Evolutionary conservation across 2,888 invertebrate species (phyloP).

Genomic region (Hyles lineata): DNA sequence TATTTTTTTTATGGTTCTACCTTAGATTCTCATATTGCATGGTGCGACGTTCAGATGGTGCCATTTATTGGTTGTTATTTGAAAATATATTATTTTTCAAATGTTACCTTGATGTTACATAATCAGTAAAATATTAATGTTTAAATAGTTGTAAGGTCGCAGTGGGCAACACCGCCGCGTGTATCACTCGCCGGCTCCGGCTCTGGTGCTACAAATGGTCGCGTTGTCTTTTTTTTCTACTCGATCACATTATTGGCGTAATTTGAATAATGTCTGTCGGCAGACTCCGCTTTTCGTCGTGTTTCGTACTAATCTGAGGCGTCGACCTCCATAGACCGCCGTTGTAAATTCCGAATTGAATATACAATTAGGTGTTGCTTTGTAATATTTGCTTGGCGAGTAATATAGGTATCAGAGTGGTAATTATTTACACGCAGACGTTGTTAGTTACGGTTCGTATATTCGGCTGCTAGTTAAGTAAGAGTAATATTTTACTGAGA

Average conservation of each 20-base stretch:
- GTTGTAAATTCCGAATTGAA: slow-evolving; percentile 24
- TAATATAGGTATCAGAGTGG: slow-evolving; percentile 33
- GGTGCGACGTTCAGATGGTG: slow-evolving; percentile 79
- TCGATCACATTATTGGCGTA: neutral
- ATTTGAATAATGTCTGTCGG: neutral
- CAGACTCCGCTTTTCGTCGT: neutral
- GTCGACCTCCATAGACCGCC: neutral
- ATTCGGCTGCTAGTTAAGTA: slow-evolving; percentile 66
- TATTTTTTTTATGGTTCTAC: slow-evolving; percentile 51
- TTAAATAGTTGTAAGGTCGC: slow-evolving; percentile 40
- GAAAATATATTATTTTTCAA: slow-evolving; percentile 69
- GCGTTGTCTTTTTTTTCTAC: slow-evolving; percentile 11
- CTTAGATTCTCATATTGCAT: slow-evolving; percentile 49
- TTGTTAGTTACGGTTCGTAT: slow-evolving; percentile 41
- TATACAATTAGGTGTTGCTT: slow-evolving; percentile 35
- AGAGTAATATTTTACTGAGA: slow-evolving; percentile 72
- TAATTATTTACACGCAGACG: slow-evolving; percentile 41
- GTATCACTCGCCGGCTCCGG: neutral
- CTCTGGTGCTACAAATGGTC: neutral
- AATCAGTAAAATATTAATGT: slow-evolving; percentile 26
- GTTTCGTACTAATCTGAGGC: neutral
- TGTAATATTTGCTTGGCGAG: slow-evolving; percentile 52
- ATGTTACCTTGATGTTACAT: slow-evolving; percentile 64
- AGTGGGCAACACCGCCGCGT: neutral
- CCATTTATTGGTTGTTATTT: slow-evolving; percentile 82